A percentile compares a stretch with the other conserved stretches of the same genome.
These are phyloP conservation scores for Xanthia togata DNA, from an alignment of 2,888 invertebrate species.

Conservation along the genomic window DNA sequence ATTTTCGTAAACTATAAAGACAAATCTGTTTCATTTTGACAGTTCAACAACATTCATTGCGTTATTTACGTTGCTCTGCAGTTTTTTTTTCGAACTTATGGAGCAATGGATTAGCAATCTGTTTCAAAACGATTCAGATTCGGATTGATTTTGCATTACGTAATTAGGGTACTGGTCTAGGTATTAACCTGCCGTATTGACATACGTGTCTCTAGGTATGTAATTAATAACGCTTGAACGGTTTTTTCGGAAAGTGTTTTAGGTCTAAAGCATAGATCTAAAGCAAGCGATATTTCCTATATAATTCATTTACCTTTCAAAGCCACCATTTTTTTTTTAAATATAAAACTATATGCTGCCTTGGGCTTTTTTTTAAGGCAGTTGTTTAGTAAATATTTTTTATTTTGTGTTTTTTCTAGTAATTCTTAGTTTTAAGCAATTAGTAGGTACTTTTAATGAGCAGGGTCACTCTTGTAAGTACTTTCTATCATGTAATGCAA, in stretches of 20 bases:
- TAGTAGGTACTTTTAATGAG: neutral
- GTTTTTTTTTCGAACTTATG: too few species aligned
- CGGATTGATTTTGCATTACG: too few species aligned
- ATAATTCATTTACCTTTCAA: neutral
- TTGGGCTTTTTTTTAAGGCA: too few species aligned
- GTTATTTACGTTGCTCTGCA: too few species aligned
- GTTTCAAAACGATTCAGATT: too few species aligned
- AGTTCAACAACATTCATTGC: too few species aligned
- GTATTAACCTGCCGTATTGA: neutral
- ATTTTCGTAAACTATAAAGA: too few species aligned
- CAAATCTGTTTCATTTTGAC: too few species aligned
- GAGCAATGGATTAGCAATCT: too few species aligned
- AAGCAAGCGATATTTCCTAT: neutral
- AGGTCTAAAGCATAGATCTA: neutral
- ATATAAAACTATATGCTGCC: too few species aligned
- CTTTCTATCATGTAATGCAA: conserved; percentile 6
- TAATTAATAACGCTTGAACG: neutral
- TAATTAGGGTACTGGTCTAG: too few species aligned
- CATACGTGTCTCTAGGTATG: neutral
- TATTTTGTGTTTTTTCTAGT: neutral
- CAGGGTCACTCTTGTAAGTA: neutral
- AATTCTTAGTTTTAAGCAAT: neutral
- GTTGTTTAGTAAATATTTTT: neutral
- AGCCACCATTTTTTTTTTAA: neutral
- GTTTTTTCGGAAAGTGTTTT: neutral